Evolutionary conservation across 2,888 invertebrate species (phyloP), one percentile per base, ranked within the genome.

Genomic region (Eristalis pertinax): DNA sequence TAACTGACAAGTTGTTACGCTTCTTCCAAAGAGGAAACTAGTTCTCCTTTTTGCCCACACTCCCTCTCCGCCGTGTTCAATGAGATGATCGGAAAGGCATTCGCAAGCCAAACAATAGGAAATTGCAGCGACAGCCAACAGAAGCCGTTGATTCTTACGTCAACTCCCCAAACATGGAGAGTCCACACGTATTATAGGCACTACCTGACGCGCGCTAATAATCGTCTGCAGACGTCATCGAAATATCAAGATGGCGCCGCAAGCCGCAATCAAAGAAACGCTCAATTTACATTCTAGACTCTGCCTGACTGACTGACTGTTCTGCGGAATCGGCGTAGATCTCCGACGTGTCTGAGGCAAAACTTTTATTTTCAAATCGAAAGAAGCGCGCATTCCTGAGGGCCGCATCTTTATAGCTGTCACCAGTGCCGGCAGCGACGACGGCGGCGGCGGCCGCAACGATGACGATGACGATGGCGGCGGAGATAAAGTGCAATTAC

Each of bases 281-380:
- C 19, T n/a, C n/a, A 43, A n/a, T 43, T 43, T 43, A 7, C 15
- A 43, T 43, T 50, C 50, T 50, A 50, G 19, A 50, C 50, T 19
- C 50, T n/a, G n/a, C n/a, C n/a, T n/a, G n/a, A n/a, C 50, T 8
- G 19, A 50, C 50, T 19, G 50, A 89, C 90, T 85, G 89, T 89
- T 90, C 83, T 90, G 89, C 65, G 50, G 50, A 65, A 58, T 77
- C 77, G 15, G n/a, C 83, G 90, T 89, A 91, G 89, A 88, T 84
- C 72, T 73, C n/a, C 41, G 43, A 79, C 77, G 1, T 84, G 79
- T 83, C 82, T n/a, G 32, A 56, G 72, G 11, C 35, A 76, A 77
- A 43, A 41, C n/a, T 62, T 68, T 62, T 58, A 69, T 69, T 70
- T 67, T 35, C 15, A 35, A 67, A 38, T 19, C 2, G 19, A 19